Percentiles rank a stretch among this genome's conserved stretches.
phyloP scores from a whole-genome alignment of 1,140 invertebrate genomes.

The Conopomorpha cramerella region DNA sequence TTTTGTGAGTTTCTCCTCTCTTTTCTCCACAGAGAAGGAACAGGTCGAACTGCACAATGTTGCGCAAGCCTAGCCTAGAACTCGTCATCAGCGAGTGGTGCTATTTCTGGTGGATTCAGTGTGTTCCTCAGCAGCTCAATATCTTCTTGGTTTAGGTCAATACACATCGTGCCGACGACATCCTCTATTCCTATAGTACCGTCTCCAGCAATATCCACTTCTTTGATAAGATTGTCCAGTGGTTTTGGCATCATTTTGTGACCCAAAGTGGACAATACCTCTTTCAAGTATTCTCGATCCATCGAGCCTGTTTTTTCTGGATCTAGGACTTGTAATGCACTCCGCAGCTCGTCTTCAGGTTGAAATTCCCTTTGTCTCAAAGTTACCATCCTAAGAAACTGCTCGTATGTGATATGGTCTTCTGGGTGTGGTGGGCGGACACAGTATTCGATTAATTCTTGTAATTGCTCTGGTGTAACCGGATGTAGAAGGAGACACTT shows the following conservation, averaged over 20 bases:
- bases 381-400: conserved; percentile 45
- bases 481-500: conserved; percentile 39
- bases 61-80: too few relatives aligned
- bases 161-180: conserved; percentile 42
- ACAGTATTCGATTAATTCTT: conserved; percentile 35
- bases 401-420: conserved; percentile 37
- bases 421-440: conserved; percentile 35
- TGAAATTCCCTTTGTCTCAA: conserved; percentile 34
- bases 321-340: conserved; percentile 36
- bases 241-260: conserved; percentile 30
- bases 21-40: too few relatives aligned
- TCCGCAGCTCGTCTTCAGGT: conserved; percentile 39
- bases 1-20: too few relatives aligned
- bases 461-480: conserved; percentile 35
- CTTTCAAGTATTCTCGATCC: conserved; percentile 34
- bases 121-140: conserved; percentile 25
- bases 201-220: conserved; percentile 45
- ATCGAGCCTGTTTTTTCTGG: conserved; percentile 24
- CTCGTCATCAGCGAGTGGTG: too few relatives aligned
- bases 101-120: conserved; percentile 17
- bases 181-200: conserved; percentile 44
- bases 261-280: conserved; percentile 27
- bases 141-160: conserved; percentile 44
- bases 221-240: conserved; percentile 39
- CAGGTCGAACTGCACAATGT: too few relatives aligned